Base-by-base conservation (phyloP, 2,113 vertebrate species). In the Todiramphus saurophagus region DNA sequence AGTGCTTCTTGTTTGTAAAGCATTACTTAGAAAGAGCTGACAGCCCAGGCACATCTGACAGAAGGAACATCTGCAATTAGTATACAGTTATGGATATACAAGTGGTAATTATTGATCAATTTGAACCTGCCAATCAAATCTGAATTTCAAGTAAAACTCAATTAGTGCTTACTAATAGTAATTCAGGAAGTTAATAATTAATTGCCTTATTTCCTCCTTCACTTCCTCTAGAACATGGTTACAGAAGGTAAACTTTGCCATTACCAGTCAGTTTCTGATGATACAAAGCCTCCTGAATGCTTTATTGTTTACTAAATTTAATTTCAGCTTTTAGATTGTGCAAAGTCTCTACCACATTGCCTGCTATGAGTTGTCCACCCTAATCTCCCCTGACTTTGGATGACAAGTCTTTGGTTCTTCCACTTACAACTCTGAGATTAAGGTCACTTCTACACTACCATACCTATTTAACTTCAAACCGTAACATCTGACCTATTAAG, bases 21-120 rank as follows among this genome's bases (percentile, higher is more conserved):
- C 9, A n/a, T 37, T 31, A 63, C 28, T 81, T 31, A 24, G 20
- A 73, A 56, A n/a, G 30, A 86, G 64, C 16, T 33, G 41, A 51
- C 46, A 89, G 80, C 59, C 12, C 1, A 12, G 76, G 35, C 83
- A 83, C 81, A 56, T 6, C 3, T 75, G 43, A 72, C 77, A 39
- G 13, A 67, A 50, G 44, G 21, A 93, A 93, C 67, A 94, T 27
- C 64, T 8, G 24, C 51, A 89, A 94, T 95, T 97, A 96, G 68
- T 30, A 67, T 10, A 4, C 20, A 63, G 55, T 44, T 83, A 77
- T 16, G 92, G 88, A 84, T 44, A 86, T 1, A 8, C 66, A 96
- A 83, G 85, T 70, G 11, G 68, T 84, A 94, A 94, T 94, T 96
- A 95, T 8, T 28, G 51, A 87, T 86, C 83, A 90, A 96, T 92